Evolutionary conservation across 2,888 invertebrate species (phyloP).

Genomic region (Spodoptera littoralis): DNA sequence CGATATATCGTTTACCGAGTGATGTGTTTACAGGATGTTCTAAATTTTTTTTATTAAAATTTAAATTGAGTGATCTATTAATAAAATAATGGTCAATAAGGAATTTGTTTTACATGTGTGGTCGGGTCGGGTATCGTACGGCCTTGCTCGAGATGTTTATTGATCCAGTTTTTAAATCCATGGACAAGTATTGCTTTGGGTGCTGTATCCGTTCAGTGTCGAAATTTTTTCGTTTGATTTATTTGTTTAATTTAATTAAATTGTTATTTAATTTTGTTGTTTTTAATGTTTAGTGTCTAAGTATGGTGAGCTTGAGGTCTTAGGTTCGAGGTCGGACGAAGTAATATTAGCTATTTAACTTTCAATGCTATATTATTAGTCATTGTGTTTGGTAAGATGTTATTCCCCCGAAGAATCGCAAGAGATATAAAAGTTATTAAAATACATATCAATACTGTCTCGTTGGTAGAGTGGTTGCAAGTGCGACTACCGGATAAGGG

Average conservation of each 20-base stretch:
- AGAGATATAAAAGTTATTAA: no score
- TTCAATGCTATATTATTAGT: no score
- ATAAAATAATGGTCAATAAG: slow-evolving; percentile 41
- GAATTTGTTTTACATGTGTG: slow-evolving; percentile 25
- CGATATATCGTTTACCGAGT: slow-evolving; percentile 36
- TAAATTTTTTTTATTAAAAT: slow-evolving; percentile 42
- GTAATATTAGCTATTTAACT: no score
- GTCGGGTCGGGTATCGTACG: slow-evolving; percentile 9
- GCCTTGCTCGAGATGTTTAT: slow-evolving; percentile 29
- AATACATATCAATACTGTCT: no score
- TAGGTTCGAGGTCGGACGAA: no score
- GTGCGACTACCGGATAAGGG: no score
- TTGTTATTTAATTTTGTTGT: no score
- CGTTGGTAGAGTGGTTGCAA: no score
- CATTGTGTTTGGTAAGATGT: no score
- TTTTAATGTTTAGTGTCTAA: no score
- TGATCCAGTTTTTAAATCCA: slow-evolving; percentile 40
- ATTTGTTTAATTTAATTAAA: slow-evolving; percentile 1
- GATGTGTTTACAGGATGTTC: slow-evolving; percentile 51
- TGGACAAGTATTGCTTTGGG: slow-evolving; percentile 17
- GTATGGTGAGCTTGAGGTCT: no score
- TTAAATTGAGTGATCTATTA: slow-evolving; percentile 42
- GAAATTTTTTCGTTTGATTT: slow-evolving; percentile 7
- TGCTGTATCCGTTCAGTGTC: slow-evolving; percentile 20
- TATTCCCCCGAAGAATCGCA: no score